Base-by-base conservation (phyloP, 2,888 invertebrate species). In the Cephonodes hylas region DNA sequence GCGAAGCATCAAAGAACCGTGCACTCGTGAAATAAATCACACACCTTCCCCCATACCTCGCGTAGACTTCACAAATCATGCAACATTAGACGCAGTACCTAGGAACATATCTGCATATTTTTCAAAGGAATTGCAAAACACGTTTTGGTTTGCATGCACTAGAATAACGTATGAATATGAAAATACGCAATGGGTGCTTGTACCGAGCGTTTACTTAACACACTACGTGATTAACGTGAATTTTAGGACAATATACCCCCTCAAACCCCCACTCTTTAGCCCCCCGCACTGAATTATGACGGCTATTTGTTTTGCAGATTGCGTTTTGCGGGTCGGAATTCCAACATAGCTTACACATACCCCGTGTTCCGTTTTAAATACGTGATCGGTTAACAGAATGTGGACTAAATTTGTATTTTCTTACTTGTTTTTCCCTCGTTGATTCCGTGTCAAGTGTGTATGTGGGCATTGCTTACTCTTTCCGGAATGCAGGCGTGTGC, bases 261-360 rank as follows among this genome's bases (percentile, higher is more conserved):
- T 13, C 38, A 8, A 10, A n/a, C 13, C 38, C 38, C n/a, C 38
- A n/a, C n/a, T n/a, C n/a, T n/a, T n/a, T n/a, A n/a, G n/a, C n/a
- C 73, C n/a, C 4, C 22, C 23, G 23, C 45, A 3, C 63, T 78
- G 74, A 81, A 75, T 79, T 78, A 79, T 76, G 69, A 67, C 67
- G 58, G 77, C 79, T 76, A 81, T 82, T 81, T 80, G 74, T 81
- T 78, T 76, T 69, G 69, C 68, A 79, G 78, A 81, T 81, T 79
- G 73, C 67, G 69, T 67, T 64, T 61, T 63, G 64, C 63, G 66
- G 62, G 63, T 60, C 68, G 63, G 65, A 18, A 61, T 61, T 15
- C n/a, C 46, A 38, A 13, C 31, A 18, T 53, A 42, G 34, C 61
- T 44, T 61, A 48, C 20, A 38, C 44, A 48, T 61, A 60, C 57